Conservation (phyloP, 2,888 invertebrate species). For the Escarpia spicata region DNA sequence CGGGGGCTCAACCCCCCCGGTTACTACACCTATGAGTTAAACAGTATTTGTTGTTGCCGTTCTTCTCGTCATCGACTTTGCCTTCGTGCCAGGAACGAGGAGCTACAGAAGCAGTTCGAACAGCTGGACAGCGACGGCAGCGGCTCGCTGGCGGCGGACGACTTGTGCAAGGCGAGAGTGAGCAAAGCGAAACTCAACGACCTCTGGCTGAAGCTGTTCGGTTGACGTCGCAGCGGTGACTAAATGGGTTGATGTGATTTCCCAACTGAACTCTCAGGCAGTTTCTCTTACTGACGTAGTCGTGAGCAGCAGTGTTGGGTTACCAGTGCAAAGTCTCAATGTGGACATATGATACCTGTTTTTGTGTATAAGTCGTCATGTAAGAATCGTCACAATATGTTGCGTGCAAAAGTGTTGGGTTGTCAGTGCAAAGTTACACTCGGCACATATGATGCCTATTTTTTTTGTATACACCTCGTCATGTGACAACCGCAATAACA, state of each 20-base stretch:
- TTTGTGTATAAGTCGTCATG: background rate
- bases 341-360: background rate
- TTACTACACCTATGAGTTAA: no score
- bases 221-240: background rate
- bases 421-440: no score
- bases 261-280: background rate
- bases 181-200: background rate
- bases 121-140: background rate
- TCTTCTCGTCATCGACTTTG: background rate
- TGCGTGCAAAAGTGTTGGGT: no score
- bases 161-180: background rate
- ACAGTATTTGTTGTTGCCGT: background rate
- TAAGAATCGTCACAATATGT: no score
- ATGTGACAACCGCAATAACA: no score
- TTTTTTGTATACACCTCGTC: no score
- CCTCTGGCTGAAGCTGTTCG: background rate
- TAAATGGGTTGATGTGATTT: background rate
- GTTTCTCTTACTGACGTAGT: background rate
- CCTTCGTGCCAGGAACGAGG: background rate
- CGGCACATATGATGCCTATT: no score
- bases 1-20: no score
- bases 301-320: background rate
- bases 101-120: background rate
- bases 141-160: background rate
- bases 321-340: background rate